Percentiles rank a stretch among this genome's conserved stretches.
phyloP scores from a whole-genome alignment of 2,797 vertebrate species.

The Alauda arvensis region DNA sequence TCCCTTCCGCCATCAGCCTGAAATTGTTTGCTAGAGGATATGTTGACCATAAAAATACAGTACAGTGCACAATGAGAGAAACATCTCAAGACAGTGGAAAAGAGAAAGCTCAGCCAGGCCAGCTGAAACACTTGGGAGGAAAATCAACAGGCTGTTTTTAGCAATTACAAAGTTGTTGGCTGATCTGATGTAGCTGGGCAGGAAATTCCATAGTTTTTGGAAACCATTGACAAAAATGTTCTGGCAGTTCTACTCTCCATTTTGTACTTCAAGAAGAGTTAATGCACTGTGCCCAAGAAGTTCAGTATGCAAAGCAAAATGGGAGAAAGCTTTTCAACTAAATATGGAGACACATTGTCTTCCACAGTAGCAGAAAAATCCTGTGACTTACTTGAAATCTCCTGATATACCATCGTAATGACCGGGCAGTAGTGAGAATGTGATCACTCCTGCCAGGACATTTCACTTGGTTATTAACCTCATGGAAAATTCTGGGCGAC shows the following conservation, averaged over 20 bases:
- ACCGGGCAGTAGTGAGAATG: not conserved
- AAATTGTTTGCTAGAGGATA: slow-evolving; percentile 55
- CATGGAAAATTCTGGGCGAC: slow-evolving; percentile 34
- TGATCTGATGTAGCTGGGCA: slow-evolving; percentile 50
- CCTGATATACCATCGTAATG: not conserved
- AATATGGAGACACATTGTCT: not conserved
- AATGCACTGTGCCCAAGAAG: slow-evolving; percentile 34
- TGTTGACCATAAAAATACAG: slow-evolving; percentile 53
- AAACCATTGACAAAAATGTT: slow-evolving; percentile 52
- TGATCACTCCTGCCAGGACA: not conserved
- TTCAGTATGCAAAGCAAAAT: slow-evolving; percentile 26
- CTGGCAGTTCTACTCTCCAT: slow-evolving; percentile 28
- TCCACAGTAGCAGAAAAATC: not conserved
- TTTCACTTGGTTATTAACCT: slow-evolving; percentile 31
- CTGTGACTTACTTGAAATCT: not conserved
- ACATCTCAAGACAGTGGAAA: slow-evolving; percentile 59
- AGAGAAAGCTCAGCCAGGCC: slow-evolving; percentile 53
- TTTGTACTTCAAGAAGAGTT: slow-evolving; percentile 47
- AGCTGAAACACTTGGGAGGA: slow-evolving; percentile 54
- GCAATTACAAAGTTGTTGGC: slow-evolving; percentile 58
- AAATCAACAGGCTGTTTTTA: slow-evolving; percentile 57
- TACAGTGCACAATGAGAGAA: slow-evolving; percentile 44
- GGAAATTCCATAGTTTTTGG: slow-evolving; percentile 60
- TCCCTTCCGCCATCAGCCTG: slow-evolving; percentile 48
- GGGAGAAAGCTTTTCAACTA: not conserved